Conservation (phyloP, 2,888 invertebrate genomes). For the Neoaliturus tenellus region DNA sequence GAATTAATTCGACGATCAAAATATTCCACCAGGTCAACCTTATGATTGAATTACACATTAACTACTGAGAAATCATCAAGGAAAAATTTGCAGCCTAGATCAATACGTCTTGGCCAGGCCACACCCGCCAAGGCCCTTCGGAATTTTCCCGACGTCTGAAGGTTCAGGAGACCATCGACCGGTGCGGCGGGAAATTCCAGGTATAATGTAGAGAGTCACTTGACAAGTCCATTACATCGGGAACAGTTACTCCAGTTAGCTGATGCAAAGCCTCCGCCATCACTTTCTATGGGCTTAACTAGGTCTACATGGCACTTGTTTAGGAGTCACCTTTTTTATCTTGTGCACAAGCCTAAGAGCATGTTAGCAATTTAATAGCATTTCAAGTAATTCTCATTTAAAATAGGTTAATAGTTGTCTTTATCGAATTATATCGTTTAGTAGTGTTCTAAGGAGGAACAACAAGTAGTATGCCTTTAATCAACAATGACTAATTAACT, state of each 20-base stretch:
- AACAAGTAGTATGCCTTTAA: too few species aligned
- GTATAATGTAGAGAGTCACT: not conserved
- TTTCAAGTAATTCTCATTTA: too few species aligned
- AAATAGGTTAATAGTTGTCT: too few species aligned
- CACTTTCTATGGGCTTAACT: not conserved
- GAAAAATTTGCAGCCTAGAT: conserved; percentile 9
- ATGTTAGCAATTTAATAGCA: too few species aligned
- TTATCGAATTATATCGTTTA: too few species aligned
- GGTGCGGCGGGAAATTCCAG: conserved; percentile 1
- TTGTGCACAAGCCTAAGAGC: too few species aligned
- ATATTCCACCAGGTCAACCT: not conserved
- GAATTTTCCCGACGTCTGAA: not conserved
- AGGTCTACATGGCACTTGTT: too few species aligned
- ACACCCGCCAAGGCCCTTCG: not conserved
- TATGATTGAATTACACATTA: not conserved
- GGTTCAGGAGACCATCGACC: not conserved
- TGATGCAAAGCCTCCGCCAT: not conserved
- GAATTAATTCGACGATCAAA: not conserved
- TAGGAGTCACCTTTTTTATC: too few species aligned
- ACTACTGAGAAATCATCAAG: not conserved
- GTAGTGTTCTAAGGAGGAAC: too few species aligned
- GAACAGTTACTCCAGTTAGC: not conserved
- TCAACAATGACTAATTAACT: too few species aligned
- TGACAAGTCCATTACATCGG: not conserved
- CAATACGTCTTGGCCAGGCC: not conserved